phyloP scores from a whole-genome alignment of 2,797 vertebrate species.

The Xiphorhynchus erythropygius region DNA sequence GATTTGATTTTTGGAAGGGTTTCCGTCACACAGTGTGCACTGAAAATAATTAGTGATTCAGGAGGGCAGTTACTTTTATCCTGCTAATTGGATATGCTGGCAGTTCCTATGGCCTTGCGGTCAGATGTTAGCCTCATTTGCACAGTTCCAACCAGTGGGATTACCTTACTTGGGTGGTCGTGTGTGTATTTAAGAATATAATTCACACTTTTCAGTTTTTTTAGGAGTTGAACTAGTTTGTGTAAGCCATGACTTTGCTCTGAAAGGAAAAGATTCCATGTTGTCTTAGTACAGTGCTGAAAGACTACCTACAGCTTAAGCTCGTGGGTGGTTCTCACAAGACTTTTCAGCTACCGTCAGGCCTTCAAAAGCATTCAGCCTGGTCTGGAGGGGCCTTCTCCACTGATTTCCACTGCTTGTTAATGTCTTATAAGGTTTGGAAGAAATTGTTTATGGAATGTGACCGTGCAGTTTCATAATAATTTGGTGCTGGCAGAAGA shows the following conservation, averaged over 20 bases:
- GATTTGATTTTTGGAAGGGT: conserved; percentile 54
- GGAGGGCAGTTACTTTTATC: conserved; percentile 52
- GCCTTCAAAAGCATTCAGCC: neutral
- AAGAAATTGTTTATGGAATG: neutral
- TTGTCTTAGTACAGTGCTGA: neutral
- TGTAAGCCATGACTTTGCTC: neutral
- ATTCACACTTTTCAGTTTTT: neutral
- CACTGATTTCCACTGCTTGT: neutral
- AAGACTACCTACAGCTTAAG: neutral
- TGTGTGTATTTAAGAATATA: neutral
- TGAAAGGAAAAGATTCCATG: neutral
- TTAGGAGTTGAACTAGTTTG: neutral
- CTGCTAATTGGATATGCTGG: conserved; percentile 53
- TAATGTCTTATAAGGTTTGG: neutral
- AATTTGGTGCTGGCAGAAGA: conserved; percentile 24
- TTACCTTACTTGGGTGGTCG: conserved; percentile 30
- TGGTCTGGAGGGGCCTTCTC: neutral
- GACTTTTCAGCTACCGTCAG: neutral
- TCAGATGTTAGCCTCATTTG: conserved; percentile 35
- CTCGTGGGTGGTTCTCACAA: neutral
- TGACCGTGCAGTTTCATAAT: conserved; percentile 7
- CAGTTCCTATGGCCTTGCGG: neutral
- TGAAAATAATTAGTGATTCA: conserved; percentile 54
- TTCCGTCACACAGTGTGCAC: conserved; percentile 29
- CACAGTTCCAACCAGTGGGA: neutral